phyloP scores from a whole-genome alignment of 2,113 vertebrate species.

The Pristiophorus japonicus region DNA sequence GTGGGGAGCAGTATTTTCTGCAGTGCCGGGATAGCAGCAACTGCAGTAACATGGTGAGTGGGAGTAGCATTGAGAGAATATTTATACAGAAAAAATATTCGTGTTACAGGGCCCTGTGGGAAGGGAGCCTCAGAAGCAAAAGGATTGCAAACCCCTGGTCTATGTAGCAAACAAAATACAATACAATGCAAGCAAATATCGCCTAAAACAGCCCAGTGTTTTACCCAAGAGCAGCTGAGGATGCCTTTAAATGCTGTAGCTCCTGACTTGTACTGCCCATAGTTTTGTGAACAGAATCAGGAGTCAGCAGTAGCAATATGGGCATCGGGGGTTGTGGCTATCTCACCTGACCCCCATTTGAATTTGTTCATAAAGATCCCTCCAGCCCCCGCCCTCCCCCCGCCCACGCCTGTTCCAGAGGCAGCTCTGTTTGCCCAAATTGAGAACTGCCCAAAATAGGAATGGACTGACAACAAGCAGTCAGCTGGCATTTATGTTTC shows the following conservation, averaged over 20 bases:
- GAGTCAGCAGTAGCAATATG: neutral
- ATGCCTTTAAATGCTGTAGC: neutral
- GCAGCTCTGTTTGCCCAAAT: neutral
- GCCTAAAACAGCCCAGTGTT: neutral
- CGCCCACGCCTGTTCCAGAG: no score
- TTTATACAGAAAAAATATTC: no score
- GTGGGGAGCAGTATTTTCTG: no score
- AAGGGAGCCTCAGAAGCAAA: no score
- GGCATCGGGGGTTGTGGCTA: neutral
- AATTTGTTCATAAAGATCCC: no score
- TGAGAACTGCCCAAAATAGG: neutral
- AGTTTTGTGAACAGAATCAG: neutral
- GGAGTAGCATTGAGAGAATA: no score
- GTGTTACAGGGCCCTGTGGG: no score
- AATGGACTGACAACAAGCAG: neutral
- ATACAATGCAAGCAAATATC: neutral
- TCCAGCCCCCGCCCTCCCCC: no score
- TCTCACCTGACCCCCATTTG: neutral
- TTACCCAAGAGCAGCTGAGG: neutral
- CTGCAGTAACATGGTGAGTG: no score
- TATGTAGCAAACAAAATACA: no score
- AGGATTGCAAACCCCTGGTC: no score
- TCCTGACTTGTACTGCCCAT: neutral
- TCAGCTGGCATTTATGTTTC: neutral
- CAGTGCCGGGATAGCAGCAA: no score